Base-by-base conservation (phyloP, 2,888 invertebrate genomes). In the Polia nebulosa region DNA sequence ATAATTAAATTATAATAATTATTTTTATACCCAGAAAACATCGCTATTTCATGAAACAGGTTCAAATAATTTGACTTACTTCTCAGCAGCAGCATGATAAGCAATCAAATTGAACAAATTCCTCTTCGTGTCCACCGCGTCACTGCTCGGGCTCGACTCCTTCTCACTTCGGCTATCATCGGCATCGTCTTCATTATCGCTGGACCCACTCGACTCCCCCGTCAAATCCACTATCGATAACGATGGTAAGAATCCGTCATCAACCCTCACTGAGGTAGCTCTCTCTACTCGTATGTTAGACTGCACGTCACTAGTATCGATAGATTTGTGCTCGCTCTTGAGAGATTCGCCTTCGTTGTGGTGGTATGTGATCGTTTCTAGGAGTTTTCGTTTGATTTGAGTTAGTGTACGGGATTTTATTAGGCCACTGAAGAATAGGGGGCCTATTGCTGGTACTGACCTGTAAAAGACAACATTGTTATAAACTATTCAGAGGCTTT, bases 371-470 rank as follows among this genome's bases (percentile, higher is more conserved):
- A 89, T 88, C 0, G 90, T 86, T 34, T 95, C 94, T 76, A 88
- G 87, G 0, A 96, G 86, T 1, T 90, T 87, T 68, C 89, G 90
- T 73, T 92, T 93, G 1, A 95, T 86, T 67, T 93, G 92, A 0
- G 82, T 58, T 3, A 95, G 80, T 0, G 89, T 87, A 3, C 94
- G 89, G 0, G 95, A 91, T 74, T 96, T 96, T 15, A 93, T 87
- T 20, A 95, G 67, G 0, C 96, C 96, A 78, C 93, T 92, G 86
- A 94, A 96, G 89, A 95, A 94, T 27, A 95, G 75, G 0, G 94
- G 93, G 0, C 96, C 96, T 1, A 94, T 83, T 1, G 94, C 91
- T n/a, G 89, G 82, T 0, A 85, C 85, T 2, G 82, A 72, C 34
- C 93, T 93, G 80, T 15, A 64, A 49, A 8, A 39, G 0, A 25